Evolutionary conservation across 2,888 invertebrate genomes (phyloP).

Genomic region (Euzophera pinguis): DNA sequence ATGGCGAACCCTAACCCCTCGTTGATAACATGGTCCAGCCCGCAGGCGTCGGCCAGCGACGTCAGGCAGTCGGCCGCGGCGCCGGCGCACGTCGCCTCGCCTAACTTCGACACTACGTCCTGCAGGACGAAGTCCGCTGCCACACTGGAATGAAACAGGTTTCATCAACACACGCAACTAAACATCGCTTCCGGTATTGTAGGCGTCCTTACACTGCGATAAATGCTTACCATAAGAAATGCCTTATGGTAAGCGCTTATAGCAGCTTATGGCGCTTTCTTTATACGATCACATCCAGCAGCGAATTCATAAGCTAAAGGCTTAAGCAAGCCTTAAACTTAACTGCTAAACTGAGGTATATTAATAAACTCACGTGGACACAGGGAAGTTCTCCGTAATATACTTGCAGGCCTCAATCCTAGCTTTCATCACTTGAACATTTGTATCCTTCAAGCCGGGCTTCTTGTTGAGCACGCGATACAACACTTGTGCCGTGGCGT

Average conservation of each 20-base stretch:
- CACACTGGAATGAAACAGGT: conserved; percentile 58
- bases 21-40: conserved; percentile 85
- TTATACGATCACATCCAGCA: too few relatives aligned
- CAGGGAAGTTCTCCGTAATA: conserved; percentile 86
- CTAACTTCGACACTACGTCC: conserved; percentile 91
- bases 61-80: conserved; percentile 84
- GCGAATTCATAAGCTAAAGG: too few relatives aligned
- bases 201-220: too few relatives aligned
- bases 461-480: conserved; percentile 87
- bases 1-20: conserved; percentile 88
- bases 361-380: conserved; percentile 79
- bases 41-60: conserved; percentile 88
- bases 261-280: too few relatives aligned
- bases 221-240: too few relatives aligned
- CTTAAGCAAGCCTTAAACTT: too few relatives aligned
- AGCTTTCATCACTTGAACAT: conserved; percentile 93
- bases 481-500: conserved; percentile 86
- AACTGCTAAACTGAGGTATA: too few relatives aligned
- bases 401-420: conserved; percentile 89
- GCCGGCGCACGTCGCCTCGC: conserved; percentile 89
- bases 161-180: too few relatives aligned
- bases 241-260: too few relatives aligned
- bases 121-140: conserved; percentile 87
- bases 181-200: too few relatives aligned
- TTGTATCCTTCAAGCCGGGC: conserved; percentile 93